Percentiles rank a stretch among this genome's conserved stretches.
Conservation (phyloP, 2,888 invertebrate species). For the Xylocampa areola region DNA sequence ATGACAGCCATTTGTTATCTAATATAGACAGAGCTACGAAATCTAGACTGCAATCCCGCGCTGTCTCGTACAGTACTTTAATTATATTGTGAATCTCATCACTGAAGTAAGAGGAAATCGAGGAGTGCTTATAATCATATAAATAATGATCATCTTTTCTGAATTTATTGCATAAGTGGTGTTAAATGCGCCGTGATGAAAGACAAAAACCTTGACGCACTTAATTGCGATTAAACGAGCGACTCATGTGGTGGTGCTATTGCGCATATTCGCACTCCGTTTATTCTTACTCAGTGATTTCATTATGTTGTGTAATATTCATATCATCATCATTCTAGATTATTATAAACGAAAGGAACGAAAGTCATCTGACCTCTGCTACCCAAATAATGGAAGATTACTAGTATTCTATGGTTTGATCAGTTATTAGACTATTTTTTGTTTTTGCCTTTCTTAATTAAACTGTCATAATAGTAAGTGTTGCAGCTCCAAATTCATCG, state of each 20-base stretch:
- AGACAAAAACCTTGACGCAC: no score
- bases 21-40: no score
- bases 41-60: slow-evolving; percentile 4
- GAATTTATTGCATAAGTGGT: background rate
- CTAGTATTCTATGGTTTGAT: background rate
- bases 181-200: background rate
- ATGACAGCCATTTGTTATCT: background rate
- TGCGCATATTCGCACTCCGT: background rate
- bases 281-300: background rate
- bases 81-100: background rate
- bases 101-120: slow-evolving; percentile 3
- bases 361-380: slow-evolving; percentile 1
- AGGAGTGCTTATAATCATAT: background rate
- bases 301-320: slow-evolving; percentile 9
- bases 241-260: no score
- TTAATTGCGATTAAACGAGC: no score
- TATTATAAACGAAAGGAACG: background rate
- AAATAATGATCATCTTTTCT: background rate
- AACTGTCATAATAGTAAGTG: no score
- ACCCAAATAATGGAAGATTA: slow-evolving; percentile 1
- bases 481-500: no score
- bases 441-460: no score
- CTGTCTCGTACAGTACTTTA: slow-evolving; percentile 10
- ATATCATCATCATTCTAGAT: slow-evolving; percentile 1
- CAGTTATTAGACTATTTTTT: background rate